Percentiles rank a stretch among this genome's conserved stretches.
Conservation (phyloP, 2,888 invertebrate genomes). For the Drosophila limbata region DNA sequence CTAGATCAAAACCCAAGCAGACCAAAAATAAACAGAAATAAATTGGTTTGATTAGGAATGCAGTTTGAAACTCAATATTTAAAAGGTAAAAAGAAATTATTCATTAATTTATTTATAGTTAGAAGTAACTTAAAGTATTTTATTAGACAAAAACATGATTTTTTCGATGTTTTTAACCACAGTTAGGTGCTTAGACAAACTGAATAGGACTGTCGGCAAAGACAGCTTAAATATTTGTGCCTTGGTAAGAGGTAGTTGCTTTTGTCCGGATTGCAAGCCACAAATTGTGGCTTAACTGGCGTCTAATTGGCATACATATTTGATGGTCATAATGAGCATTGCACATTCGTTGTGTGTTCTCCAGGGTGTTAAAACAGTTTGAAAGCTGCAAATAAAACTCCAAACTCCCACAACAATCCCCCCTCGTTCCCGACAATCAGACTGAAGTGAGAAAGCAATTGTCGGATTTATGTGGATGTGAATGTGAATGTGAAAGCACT, state of each 20-base stretch:
- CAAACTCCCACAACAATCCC: too few species aligned
- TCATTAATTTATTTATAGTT: too few species aligned
- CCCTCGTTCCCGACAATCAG: not conserved
- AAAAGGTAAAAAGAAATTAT: too few species aligned
- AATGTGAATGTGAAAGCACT: constrained; percentile 37
- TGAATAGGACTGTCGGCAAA: constrained; percentile 15
- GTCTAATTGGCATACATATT: constrained; percentile 56
- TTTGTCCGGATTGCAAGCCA: constrained; percentile 8
- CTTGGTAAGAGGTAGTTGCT: constrained; percentile 5
- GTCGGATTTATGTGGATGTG: constrained; percentile 24
- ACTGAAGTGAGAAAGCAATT: constrained; percentile 26
- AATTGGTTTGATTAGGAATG: too few species aligned
- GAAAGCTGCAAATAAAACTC: constrained; percentile 1
- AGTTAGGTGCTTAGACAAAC: constrained; percentile 11
- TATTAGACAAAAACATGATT: too few species aligned
- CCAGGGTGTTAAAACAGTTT: constrained; percentile 18
- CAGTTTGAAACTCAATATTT: too few species aligned
- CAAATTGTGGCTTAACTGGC: constrained; percentile 33
- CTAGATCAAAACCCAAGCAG: too few species aligned
- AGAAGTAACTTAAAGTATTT: too few species aligned
- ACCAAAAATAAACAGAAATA: too few species aligned
- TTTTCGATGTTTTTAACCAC: constrained; percentile 2
- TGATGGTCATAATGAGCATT: constrained; percentile 47
- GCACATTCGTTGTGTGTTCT: constrained; percentile 10
- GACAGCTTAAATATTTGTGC: constrained; percentile 20